Evolutionary conservation across 2,113 vertebrate species (phyloP), one percentile per base, ranked within the genome.

Genomic region (Microcebus griseorufus): DNA sequence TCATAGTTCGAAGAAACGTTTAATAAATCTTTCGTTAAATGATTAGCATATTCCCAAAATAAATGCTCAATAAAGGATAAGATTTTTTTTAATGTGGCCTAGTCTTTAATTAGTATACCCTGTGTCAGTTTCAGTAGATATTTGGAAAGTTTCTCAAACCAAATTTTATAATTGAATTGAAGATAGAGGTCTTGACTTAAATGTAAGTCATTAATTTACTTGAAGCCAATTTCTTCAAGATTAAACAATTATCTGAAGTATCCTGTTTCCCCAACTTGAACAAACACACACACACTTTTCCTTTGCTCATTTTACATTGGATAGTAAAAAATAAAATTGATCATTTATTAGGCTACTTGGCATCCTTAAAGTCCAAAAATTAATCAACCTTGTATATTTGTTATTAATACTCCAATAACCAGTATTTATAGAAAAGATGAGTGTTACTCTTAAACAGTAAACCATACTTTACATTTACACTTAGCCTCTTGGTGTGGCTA

Each of bases 121-220:
- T 78, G 7, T 64, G 39, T 97, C 62, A 60, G 13, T 92, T 96
- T 92, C 75, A 90, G 27, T 75, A 69, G 58, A 55, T 78, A 84
- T 58, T 90, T 96, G 42, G 39, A 86, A 96, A 87, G 9, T 89
- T 37, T 93, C 37, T 91, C 60, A 93, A 62, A 73, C 42, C 64
- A 93, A 11, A 17, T 92, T 96, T 84, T 95, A 18, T 78, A 88
- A 83, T 75, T 91, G 90, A 95, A 82, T 89, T 96, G 80, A 90
- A 75, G 23, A 64, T 84, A 18, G 11, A 92, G 81, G 37, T 86
- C 16, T 96, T 89, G 37, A 79, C 51, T 90, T 94, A 83, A 96
- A 48, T 89, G 2, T 78, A 93, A 90, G 69, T 87, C 64, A 64
- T 58, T 96, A 65, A 93, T 96, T 93, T 94, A 70, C 94, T 90